Percentiles rank a stretch among this genome's conserved stretches.
Conservation (phyloP, 2,113 vertebrate species). For the Nannobrachium achirus region DNA sequence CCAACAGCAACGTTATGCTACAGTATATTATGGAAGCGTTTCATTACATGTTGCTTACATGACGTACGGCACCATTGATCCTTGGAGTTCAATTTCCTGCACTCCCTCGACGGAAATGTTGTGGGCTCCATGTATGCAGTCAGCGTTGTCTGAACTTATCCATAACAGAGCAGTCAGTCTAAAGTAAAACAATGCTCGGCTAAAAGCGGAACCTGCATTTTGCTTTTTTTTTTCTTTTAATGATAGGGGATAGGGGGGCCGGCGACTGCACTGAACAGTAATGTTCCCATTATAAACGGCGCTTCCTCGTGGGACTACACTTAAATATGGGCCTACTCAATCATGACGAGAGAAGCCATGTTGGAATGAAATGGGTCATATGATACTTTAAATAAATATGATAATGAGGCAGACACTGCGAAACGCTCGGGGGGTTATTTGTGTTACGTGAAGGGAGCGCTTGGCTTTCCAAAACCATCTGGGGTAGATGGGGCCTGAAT, state of each 20-base stretch:
- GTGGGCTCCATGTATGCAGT: neutral
- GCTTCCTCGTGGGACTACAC: conserved; percentile 65
- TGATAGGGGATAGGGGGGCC: conserved; percentile 26
- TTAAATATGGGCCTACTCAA: conserved; percentile 75
- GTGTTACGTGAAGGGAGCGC: conserved; percentile 51
- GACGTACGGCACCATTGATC: conserved; percentile 62
- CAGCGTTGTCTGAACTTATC: conserved; percentile 21
- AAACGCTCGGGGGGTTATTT: conserved; percentile 67
- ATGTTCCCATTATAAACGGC: conserved; percentile 67
- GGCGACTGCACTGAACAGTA: conserved; percentile 60
- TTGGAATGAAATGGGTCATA: conserved; percentile 79
- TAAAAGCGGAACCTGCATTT: conserved; percentile 29
- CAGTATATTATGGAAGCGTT: conserved; percentile 9
- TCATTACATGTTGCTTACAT: conserved; percentile 64
- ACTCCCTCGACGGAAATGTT: conserved; percentile 30
- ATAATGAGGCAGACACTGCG: conserved; percentile 74
- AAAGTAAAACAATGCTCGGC: conserved; percentile 52
- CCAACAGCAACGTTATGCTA: too few species aligned
- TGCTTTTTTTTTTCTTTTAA: conserved; percentile 35
- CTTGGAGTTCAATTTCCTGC: conserved; percentile 48
- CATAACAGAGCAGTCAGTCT: conserved; percentile 35
- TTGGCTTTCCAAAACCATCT: conserved; percentile 18
- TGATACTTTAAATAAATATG: conserved; percentile 83
- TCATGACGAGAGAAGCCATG: conserved; percentile 69
- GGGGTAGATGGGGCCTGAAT: conserved; percentile 32